Base-by-base conservation (phyloP, 2,888 invertebrate species). In the Gisinianus flammeolus region DNA sequence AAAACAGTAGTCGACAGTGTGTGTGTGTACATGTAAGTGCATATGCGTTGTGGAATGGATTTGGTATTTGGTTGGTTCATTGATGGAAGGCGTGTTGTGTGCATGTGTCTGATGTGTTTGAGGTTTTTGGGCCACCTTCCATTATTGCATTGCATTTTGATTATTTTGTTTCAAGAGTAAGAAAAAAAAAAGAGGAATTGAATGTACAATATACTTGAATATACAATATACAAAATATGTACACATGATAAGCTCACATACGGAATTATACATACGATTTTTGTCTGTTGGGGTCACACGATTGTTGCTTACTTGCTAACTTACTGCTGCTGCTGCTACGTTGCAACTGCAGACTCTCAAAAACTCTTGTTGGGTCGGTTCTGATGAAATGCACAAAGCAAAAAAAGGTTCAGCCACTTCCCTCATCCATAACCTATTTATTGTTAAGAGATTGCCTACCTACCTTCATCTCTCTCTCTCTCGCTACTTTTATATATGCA, bases 51-150 rank as follows among this genome's bases (percentile, higher is more conserved):
- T n/a, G n/a, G n/a, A n/a, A n/a, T n/a, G n/a, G n/a, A n/a, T n/a
- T n/a, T n/a, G n/a, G n/a, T n/a, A n/a, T n/a, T 62, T 62, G 16
- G 62, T 26, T 62, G 26, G 22, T 19, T 62, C 62, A 62, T 62
- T 16, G 22, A 62, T 10, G 62, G 62, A 62, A 62, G 22, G 22
- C 12, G 12, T 22, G 22, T 26, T 62, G 62, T 62, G 12, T 62
- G 28, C 19, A 31, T 30, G 30, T 28, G 66, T 66, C 10, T 66
- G 31, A 28, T 28, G 12, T 58, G 54, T 28, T 72, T 72, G 58
- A 31, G 72, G 58, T 72, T 72, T 72, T 72, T 72, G 58, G 72
- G 72, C 31, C 72, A 72, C 19, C 62, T 62, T 12, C 54, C 26
- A 62, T 12, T 24, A 62, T 62, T 62, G 62, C 62, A 62, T 26